Percentiles rank a stretch among this genome's conserved stretches.
These are phyloP conservation scores for Drosophila erecta DNA, from an alignment of 1,140 invertebrate genomes.

Conservation along the genomic window DNA sequence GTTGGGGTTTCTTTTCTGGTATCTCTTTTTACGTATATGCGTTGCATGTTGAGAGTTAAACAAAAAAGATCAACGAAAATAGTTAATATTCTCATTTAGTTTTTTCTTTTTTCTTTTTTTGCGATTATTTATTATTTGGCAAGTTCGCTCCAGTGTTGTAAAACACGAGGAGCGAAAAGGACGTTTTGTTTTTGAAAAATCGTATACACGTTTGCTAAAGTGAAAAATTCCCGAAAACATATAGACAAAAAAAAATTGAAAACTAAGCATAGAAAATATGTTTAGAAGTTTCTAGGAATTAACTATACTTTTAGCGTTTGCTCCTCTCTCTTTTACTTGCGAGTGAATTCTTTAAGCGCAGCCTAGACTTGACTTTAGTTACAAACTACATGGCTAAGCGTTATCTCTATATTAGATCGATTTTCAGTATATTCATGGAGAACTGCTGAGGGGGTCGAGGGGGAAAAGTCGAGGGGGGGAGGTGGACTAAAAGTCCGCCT, in stretches of 20 bases:
- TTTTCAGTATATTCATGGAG: constrained; percentile 33
- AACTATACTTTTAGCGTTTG: constrained; percentile 57
- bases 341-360: constrained; percentile 32
- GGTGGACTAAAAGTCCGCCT: constrained; percentile 74
- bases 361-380: constrained; percentile 50
- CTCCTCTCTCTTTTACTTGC: constrained; percentile 12
- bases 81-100: constrained; percentile 17
- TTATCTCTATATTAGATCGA: constrained; percentile 47
- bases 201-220: constrained; percentile 76
- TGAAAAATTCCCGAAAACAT: constrained; percentile 59
- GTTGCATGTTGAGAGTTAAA: constrained; percentile 70
- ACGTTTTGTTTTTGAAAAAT: constrained; percentile 77
- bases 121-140: constrained; percentile 55
- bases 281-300: constrained; percentile 53
- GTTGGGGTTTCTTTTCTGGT: constrained; percentile 71
- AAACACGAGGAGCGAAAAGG: constrained; percentile 68
- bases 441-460: constrained; percentile 11
- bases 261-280: constrained; percentile 43
- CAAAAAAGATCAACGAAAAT: constrained; percentile 50
- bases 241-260: constrained; percentile 44
- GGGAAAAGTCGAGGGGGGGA: constrained; percentile 2
- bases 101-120: constrained; percentile 30
- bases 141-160: constrained; percentile 69
- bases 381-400: constrained; percentile 59
- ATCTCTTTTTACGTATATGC: constrained; percentile 75